These are phyloP conservation scores for Solenopsis invicta DNA, from an alignment of 1,140 invertebrate species.

Conservation along the genomic window DNA sequence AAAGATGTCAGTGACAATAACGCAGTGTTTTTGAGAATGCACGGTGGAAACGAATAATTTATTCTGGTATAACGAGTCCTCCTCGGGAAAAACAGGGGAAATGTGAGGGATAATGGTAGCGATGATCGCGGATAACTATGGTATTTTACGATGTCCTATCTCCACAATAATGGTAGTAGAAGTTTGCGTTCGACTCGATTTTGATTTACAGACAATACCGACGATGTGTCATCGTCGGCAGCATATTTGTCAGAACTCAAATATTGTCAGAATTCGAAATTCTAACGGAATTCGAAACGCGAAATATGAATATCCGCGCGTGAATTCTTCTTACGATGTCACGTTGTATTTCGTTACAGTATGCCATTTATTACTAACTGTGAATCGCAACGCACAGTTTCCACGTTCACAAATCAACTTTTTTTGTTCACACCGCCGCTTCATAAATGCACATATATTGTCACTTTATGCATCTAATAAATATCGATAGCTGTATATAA, in stretches of 20 bases:
- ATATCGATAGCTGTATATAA: slow-evolving; percentile 1
- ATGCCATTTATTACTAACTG: slow-evolving; percentile 39
- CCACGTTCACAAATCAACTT: slow-evolving; percentile 9
- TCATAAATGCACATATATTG: not conserved
- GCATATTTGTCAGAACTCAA: slow-evolving; percentile 58
- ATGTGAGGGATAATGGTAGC: slow-evolving; percentile 41
- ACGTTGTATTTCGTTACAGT: slow-evolving; percentile 27
- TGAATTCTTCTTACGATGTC: slow-evolving; percentile 31
- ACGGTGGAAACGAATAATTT: not conserved
- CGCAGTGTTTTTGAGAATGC: not conserved
- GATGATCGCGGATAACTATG: slow-evolving; percentile 13
- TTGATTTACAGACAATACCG: slow-evolving; percentile 51
- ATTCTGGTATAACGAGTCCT: not conserved
- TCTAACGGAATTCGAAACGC: slow-evolving; percentile 48
- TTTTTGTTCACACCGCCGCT: slow-evolving; percentile 14
- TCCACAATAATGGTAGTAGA: slow-evolving; percentile 47
- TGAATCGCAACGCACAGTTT: slow-evolving; percentile 1
- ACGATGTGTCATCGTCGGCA: slow-evolving; percentile 58
- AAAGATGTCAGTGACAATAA: not conserved
- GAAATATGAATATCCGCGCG: slow-evolving; percentile 13
- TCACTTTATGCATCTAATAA: slow-evolving; percentile 23
- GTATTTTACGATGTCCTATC: slow-evolving; percentile 55
- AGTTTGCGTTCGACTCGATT: slow-evolving; percentile 18
- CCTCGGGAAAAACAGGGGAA: not conserved
- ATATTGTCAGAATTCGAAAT: slow-evolving; percentile 53